phyloP scores from a whole-genome alignment of 2,888 invertebrate species.

The Megaustenia siamemsis region DNA sequence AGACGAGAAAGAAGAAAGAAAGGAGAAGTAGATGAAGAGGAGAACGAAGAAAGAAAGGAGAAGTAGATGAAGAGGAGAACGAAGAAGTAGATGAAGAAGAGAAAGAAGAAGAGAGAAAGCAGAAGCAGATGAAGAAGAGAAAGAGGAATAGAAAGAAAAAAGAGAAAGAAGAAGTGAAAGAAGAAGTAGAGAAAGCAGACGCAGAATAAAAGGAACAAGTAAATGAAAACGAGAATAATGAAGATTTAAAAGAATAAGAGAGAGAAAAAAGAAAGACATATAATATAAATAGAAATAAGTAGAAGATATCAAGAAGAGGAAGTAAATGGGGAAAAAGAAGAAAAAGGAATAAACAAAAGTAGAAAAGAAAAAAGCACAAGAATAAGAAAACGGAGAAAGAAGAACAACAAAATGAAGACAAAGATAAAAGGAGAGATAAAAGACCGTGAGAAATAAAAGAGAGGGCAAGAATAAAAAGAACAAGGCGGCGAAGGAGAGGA shows the following conservation, averaged over 20 bases:
- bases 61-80: background rate
- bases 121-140: background rate
- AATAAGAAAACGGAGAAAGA: background rate
- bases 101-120: background rate
- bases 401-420: background rate
- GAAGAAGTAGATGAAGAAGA: too few relatives aligned
- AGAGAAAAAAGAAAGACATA: background rate
- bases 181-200: too few relatives aligned
- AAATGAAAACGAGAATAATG: too few relatives aligned
- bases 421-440: background rate
- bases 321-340: background rate
- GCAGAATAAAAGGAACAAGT: too few relatives aligned
- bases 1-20: background rate
- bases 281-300: too few relatives aligned
- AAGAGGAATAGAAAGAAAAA: background rate
- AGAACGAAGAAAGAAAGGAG: background rate
- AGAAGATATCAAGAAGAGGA: background rate
- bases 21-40: background rate
- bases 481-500: background rate
- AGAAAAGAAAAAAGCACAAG: background rate
- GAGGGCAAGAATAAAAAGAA: too few relatives aligned
- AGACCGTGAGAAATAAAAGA: background rate
- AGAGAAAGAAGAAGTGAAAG: too few relatives aligned
- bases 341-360: background rate
- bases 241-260: background rate